phyloP scores from a whole-genome alignment of 2,797 vertebrate genomes.

The Cygnus olor region DNA sequence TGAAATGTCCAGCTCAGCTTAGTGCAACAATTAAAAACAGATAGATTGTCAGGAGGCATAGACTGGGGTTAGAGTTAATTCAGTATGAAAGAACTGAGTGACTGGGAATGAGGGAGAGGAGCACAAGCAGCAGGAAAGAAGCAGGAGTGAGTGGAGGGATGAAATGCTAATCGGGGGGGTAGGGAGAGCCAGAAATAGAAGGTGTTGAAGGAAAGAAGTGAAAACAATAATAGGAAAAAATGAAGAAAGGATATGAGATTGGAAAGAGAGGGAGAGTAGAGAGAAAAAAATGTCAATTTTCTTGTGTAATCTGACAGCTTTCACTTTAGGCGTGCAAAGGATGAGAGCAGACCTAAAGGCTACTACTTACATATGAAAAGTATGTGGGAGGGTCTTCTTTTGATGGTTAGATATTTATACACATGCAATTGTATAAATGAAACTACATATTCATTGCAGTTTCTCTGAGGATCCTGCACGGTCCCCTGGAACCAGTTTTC shows the following conservation, averaged over 20 bases:
- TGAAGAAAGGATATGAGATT: neutral
- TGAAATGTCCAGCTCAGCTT: slow-evolving; percentile 57
- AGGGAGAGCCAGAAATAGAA: neutral
- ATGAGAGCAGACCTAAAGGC: neutral
- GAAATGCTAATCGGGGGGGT: neutral
- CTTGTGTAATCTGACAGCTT: neutral
- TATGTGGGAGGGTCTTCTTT: neutral
- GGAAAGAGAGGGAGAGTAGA: neutral
- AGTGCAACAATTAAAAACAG: slow-evolving; percentile 65
- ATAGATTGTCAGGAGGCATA: slow-evolving; percentile 58
- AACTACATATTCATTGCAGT: neutral
- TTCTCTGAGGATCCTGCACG: neutral
- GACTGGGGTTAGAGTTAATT: slow-evolving; percentile 34
- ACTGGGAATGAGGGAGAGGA: slow-evolving; percentile 23
- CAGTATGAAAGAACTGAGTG: slow-evolving; percentile 51
- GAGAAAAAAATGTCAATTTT: neutral
- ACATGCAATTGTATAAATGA: neutral
- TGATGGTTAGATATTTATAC: neutral
- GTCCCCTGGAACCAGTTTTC: neutral
- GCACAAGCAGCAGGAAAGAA: slow-evolving; percentile 23
- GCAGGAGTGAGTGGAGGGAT: neutral
- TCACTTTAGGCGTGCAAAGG: neutral
- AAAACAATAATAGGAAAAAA: neutral
- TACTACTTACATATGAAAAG: neutral
- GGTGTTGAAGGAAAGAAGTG: neutral